Evolutionary conservation across 2,797 vertebrate species (phyloP), one percentile per base, ranked within the genome.

Genomic region (Todus mexicanus): DNA sequence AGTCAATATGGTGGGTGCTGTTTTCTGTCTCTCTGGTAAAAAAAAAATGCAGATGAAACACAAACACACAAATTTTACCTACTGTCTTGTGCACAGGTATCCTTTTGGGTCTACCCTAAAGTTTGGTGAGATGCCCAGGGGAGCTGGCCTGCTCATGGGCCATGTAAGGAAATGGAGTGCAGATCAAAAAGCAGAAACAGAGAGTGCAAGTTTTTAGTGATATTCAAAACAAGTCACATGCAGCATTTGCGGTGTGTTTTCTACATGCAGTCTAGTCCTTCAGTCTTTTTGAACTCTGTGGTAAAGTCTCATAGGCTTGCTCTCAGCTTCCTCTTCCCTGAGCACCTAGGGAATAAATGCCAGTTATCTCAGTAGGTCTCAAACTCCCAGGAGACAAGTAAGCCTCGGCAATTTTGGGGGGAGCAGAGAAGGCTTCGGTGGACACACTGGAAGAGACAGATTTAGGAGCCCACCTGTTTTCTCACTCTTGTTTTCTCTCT

Each of bases 101-200:
- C 40, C 11, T 84, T 78, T 31, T 45, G 37, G 4, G 9, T 54
- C 23, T 72, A 33, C 38, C 47, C 12, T 25, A 59, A 16, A 53
- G 17, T 66, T 61, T 71, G 47, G 8, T 61, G 38, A 65, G 66
- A 22, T 35, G 8, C 63, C 16, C 47, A 17, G 78, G 51, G 12
- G 8, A 35, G 48, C 48, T 56, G 27, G 17, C 35, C 29, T 84
- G 23, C 33, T 82, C 17, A 38, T 4, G 0, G 43, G n/a, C 35
- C 53, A 4, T 10, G 35, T 51, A 50, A 86, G 76, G 40, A 74
- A 84, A 82, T 3, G 10, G 50, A 72, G 69, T 68, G 38, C 56
- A 74, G 83, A 73, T 25, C 40, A 78, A 77, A 82, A 84, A 72
- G n/a, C 68, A 92, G 68, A 84, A 78, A 50, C 31, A 71, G 23